These are phyloP conservation scores for Ectemnius cavifrons DNA, from an alignment of 2,888 invertebrate species.

Conservation along the genomic window DNA sequence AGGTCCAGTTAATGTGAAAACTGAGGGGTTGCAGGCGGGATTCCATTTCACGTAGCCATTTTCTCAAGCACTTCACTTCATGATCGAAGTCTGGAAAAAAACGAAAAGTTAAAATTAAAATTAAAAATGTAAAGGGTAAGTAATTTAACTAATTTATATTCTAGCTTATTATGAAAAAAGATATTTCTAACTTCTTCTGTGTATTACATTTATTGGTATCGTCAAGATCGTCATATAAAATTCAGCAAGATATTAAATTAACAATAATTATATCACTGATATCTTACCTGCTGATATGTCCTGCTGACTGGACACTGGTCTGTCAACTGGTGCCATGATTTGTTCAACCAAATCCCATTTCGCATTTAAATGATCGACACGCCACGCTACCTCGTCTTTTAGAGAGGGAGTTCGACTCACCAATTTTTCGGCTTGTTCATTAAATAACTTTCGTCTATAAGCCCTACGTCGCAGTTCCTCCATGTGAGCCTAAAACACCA, in stretches of 20 bases:
- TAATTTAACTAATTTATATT: neutral
- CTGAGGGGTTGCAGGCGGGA: slow-evolving; percentile 86
- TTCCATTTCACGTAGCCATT: slow-evolving; percentile 94
- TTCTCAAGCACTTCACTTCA: slow-evolving; percentile 87
- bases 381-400: slow-evolving; percentile 85
- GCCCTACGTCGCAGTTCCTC: slow-evolving; percentile 87
- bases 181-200: neutral
- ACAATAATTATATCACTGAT: too few species aligned
- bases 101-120: neutral
- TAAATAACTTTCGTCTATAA: slow-evolving; percentile 85
- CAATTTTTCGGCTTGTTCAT: slow-evolving; percentile 88
- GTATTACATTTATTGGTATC: too few species aligned
- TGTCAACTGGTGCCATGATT: slow-evolving; percentile 83
- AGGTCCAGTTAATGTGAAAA: slow-evolving; percentile 85
- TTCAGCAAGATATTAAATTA: neutral
- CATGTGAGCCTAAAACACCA: slow-evolving; percentile 84
- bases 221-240: neutral
- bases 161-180: neutral
- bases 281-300: slow-evolving; percentile 75
- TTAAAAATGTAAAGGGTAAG: neutral
- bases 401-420: slow-evolving; percentile 82
- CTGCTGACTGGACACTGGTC: slow-evolving; percentile 72
- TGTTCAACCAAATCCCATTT: slow-evolving; percentile 89
- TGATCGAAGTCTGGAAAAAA: slow-evolving; percentile 84
- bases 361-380: slow-evolving; percentile 86